Percentiles rank a stretch among this genome's conserved stretches.
phyloP scores from a whole-genome alignment of 2,797 vertebrate species.

The Anniella stebbinsi region DNA sequence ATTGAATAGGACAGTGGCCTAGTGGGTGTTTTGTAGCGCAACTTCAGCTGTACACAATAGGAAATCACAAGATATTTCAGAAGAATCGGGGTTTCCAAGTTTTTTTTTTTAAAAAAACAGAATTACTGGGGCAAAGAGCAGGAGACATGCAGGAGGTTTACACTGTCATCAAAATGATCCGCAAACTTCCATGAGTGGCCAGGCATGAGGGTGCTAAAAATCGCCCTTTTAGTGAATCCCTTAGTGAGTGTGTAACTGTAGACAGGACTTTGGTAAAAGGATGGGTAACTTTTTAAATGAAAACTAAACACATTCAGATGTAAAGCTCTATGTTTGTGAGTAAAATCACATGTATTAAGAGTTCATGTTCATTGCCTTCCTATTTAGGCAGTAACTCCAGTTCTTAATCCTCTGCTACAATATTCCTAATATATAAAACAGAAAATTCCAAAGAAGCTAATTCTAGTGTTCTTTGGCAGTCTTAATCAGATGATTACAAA shows the following conservation, averaged over 20 bases:
- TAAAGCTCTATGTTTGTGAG: neutral
- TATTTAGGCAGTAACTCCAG: neutral
- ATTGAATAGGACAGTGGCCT: too few relatives aligned
- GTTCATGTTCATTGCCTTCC: slow-evolving; percentile 7
- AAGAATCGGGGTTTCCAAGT: too few relatives aligned
- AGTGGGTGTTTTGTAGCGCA: too few relatives aligned
- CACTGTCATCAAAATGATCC: too few relatives aligned
- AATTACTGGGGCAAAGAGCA: too few relatives aligned
- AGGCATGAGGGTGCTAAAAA: too few relatives aligned
- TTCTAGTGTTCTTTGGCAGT: neutral
- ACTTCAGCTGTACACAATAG: too few relatives aligned
- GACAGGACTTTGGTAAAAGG: neutral
- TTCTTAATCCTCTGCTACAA: slow-evolving; percentile 19
- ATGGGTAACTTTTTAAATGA: neutral
- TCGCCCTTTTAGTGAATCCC: neutral
- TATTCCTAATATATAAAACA: neutral
- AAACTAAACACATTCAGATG: neutral
- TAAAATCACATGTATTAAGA: slow-evolving; percentile 3
- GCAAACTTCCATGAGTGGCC: too few relatives aligned
- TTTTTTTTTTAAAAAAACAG: too few relatives aligned
- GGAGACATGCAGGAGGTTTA: too few relatives aligned
- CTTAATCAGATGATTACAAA: neutral
- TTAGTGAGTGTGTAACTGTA: neutral
- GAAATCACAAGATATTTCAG: too few relatives aligned
- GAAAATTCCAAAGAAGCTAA: neutral